These are phyloP conservation scores for Drymodes brunneopygia DNA, from an alignment of 2,113 vertebrate species.

Conservation along the genomic window DNA sequence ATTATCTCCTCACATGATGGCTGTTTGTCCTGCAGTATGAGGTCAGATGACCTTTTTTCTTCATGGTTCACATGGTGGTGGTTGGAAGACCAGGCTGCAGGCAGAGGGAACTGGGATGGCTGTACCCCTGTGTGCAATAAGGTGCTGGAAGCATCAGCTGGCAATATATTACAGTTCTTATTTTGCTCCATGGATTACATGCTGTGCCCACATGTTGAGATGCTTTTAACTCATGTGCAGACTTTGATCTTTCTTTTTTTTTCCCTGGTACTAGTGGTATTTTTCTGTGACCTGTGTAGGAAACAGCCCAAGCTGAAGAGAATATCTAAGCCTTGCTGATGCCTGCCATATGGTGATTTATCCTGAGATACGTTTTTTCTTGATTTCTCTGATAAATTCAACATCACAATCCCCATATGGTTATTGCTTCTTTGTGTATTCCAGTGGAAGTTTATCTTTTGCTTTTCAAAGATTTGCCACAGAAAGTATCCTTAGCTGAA, in stretches of 20 bases:
- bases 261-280: background rate
- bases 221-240: slow-evolving; percentile 11
- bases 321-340: slow-evolving; percentile 2
- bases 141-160: background rate
- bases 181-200: background rate
- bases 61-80: background rate
- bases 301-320: background rate
- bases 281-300: background rate
- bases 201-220: background rate
- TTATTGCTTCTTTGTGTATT: slow-evolving; percentile 39
- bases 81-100: background rate
- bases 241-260: background rate
- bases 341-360: slow-evolving; percentile 47
- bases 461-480: slow-evolving; percentile 47
- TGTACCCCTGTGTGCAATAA: background rate
- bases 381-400: slow-evolving; percentile 48
- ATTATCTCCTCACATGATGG: background rate
- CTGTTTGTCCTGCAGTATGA: background rate
- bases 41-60: background rate
- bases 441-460: slow-evolving; percentile 23
- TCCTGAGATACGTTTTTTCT: background rate
- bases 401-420: slow-evolving; percentile 54
- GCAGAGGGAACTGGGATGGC: background rate
- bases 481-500: background rate
- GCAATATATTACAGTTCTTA: background rate